Conservation (phyloP, 2,797 vertebrate species). For the Sternotherus odoratus region DNA sequence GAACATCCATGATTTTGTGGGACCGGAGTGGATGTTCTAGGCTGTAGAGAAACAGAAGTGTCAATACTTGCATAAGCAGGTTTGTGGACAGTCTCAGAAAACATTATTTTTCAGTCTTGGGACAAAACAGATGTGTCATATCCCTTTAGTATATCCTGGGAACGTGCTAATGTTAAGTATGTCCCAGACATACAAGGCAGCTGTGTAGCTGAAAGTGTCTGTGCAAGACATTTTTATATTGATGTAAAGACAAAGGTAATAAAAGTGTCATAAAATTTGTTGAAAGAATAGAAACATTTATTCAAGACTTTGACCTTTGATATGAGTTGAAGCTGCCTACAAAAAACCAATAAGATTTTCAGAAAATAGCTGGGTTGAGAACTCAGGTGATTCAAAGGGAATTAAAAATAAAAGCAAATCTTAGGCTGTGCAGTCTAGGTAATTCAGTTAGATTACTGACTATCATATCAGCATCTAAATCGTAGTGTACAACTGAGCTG, state of each 20-base stretch:
- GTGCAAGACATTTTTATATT: constrained; percentile 38
- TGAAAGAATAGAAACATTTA: constrained; percentile 33
- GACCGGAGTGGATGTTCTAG: neutral
- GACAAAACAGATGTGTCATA: constrained; percentile 36
- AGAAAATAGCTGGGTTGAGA: constrained; percentile 1
- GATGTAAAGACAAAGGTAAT: constrained; percentile 64
- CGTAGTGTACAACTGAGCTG: neutral
- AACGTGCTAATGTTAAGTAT: constrained; percentile 34
- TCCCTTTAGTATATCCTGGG: neutral
- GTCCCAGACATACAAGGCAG: constrained; percentile 4
- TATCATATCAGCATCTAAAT: neutral
- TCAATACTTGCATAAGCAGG: neutral
- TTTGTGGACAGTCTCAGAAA: neutral
- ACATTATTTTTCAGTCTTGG: neutral
- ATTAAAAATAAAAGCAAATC: neutral
- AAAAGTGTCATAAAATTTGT: constrained; percentile 56
- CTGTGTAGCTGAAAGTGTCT: neutral
- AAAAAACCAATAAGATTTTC: constrained; percentile 40
- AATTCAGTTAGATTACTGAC: neutral
- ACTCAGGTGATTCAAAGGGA: constrained; percentile 46
- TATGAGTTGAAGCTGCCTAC: constrained; percentile 35
- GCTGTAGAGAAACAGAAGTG: neutral
- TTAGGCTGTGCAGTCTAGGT: neutral
- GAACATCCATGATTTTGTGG: constrained; percentile 4
- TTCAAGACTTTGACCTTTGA: constrained; percentile 53